Conservation (phyloP, 2,797 vertebrate species). For the Varecia variegata region DNA sequence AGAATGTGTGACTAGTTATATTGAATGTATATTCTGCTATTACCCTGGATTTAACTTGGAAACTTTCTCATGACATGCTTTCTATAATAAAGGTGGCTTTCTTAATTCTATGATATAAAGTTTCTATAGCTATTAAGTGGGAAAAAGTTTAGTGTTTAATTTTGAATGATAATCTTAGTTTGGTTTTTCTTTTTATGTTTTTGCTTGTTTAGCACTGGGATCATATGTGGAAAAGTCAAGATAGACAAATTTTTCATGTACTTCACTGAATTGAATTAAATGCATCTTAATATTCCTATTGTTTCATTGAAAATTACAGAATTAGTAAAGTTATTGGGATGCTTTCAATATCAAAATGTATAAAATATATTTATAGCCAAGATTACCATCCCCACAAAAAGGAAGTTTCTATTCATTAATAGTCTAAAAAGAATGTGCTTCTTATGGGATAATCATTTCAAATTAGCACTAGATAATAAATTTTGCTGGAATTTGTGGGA, state of each 20-base stretch:
- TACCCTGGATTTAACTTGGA: not conserved
- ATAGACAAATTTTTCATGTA: not conserved
- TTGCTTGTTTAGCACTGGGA: not conserved
- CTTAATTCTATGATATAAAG: not conserved
- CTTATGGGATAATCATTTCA: not conserved
- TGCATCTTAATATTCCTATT: not conserved
- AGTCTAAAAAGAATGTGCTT: not conserved
- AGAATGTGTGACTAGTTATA: not conserved
- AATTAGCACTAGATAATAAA: not conserved
- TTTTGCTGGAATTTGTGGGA: not conserved
- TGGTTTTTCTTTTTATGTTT: not conserved
- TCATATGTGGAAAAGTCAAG: not conserved
- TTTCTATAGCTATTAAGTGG: not conserved
- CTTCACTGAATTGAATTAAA: not conserved
- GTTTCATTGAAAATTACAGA: not conserved
- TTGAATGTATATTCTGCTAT: not conserved
- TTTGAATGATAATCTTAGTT: not conserved
- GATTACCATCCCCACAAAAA: not conserved
- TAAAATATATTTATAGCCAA: not conserved
- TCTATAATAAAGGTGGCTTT: not conserved
- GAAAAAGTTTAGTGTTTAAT: not conserved
- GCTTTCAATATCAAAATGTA: not conserved
- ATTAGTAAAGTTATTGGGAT: not conserved
- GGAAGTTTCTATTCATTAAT: not conserved
- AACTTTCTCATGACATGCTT: not conserved